Conservation (phyloP, 2,888 invertebrate species). For the Tetranychus truncatus region DNA sequence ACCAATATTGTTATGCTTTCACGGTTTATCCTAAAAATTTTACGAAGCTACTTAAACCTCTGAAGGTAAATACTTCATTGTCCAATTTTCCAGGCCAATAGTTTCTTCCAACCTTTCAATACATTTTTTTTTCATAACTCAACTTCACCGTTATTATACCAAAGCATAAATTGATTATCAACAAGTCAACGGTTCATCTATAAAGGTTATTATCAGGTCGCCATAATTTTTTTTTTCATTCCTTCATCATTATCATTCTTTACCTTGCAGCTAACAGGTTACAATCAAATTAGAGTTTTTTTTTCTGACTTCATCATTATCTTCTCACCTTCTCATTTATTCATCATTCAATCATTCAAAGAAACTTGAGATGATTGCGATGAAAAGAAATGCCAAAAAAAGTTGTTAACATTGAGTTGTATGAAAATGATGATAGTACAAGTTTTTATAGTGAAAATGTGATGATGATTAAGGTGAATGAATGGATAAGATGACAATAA, state of each 20-base stretch:
- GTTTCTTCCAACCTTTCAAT: not conserved
- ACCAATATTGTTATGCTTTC: not conserved
- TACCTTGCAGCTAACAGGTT: not conserved
- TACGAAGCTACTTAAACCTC: not conserved
- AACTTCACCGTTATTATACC: not conserved
- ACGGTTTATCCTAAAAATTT: not conserved
- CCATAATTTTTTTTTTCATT: not conserved
- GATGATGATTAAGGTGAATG: not conserved
- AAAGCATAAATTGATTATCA: not conserved
- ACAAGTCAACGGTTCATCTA: not conserved
- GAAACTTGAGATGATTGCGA: too few species aligned
- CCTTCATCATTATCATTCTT: not conserved
- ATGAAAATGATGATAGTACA: not conserved
- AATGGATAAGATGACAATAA: not conserved
- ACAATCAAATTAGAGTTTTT: not conserved
- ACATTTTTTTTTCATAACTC: not conserved
- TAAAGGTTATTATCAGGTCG: not conserved
- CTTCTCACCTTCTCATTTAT: not conserved
- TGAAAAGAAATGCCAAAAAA: not conserved
- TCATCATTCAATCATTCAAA: not conserved
- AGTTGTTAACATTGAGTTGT: not conserved
- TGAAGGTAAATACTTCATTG: not conserved
- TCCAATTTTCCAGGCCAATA: not conserved
- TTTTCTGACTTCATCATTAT: not conserved
- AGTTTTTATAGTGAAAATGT: not conserved